Conservation (phyloP, 2,113 vertebrate species). For the Brienomyrus brachyistius region DNA sequence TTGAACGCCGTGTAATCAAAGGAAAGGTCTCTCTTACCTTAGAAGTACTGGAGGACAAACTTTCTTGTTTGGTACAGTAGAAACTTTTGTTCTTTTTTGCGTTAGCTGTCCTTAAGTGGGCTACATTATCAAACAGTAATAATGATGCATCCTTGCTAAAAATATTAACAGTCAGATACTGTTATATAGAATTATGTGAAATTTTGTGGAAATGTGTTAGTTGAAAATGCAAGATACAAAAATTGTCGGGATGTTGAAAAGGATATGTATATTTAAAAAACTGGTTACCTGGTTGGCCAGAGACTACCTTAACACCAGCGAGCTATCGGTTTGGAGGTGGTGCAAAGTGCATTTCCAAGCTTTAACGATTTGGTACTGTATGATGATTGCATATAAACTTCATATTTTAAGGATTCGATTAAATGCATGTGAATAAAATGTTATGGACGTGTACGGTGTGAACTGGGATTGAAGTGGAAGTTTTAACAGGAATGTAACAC, state of each 20-base stretch:
- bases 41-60: conserved; percentile 70
- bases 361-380: not conserved
- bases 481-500: not conserved
- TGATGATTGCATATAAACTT: not conserved
- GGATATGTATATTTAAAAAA: not conserved
- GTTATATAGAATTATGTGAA: not conserved
- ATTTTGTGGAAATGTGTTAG: not conserved
- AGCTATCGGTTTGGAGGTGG: not conserved
- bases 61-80: conserved; percentile 70
- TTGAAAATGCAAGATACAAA: not conserved
- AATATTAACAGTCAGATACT: not conserved
- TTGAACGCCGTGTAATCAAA: conserved; percentile 59
- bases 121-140: not conserved
- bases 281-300: not conserved
- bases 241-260: not conserved
- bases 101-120: not conserved
- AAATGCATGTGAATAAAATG: not conserved
- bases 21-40: conserved; percentile 67
- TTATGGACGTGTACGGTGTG: not conserved
- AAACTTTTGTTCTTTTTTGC: not conserved
- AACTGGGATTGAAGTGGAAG: no score
- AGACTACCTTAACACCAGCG: not conserved
- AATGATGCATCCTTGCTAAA: not conserved
- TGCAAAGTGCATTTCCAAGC: no score
- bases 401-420: not conserved